Evolutionary conservation across 2,888 invertebrate species (phyloP).

Genomic region (Amiota minor): DNA sequence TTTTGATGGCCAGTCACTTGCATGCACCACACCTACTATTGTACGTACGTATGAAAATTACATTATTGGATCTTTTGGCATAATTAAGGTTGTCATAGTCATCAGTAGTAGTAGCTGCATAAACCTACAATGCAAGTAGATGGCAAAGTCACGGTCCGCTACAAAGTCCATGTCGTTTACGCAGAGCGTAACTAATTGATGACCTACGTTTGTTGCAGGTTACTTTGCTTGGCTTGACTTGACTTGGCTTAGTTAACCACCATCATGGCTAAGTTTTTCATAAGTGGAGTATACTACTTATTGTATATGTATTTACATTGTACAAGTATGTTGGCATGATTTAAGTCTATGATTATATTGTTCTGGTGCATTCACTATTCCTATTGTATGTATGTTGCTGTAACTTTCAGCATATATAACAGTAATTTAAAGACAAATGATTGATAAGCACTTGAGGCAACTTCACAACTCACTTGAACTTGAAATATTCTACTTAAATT

Average conservation of each 20-base stretch:
- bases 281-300: too few relatives aligned
- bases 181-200: constrained; percentile 55
- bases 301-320: too few relatives aligned
- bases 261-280: not conserved
- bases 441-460: too few relatives aligned
- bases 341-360: not conserved
- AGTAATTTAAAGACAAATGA: too few relatives aligned
- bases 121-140: constrained; percentile 11
- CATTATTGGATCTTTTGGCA: constrained; percentile 62
- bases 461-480: too few relatives aligned
- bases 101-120: not conserved
- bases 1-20: not conserved
- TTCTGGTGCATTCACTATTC: not conserved
- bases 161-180: constrained; percentile 52
- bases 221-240: constrained; percentile 47
- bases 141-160: constrained; percentile 27
- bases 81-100: constrained; percentile 58
- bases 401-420: too few relatives aligned
- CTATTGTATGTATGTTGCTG: not conserved
- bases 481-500: too few relatives aligned
- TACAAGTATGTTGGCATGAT: not conserved
- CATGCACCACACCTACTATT: not conserved
- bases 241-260: constrained; percentile 52
- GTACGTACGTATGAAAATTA: constrained; percentile 43
- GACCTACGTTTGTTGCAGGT: constrained; percentile 35